Conservation (phyloP, 2,797 vertebrate genomes). For the Enteromius trimaculatus region DNA sequence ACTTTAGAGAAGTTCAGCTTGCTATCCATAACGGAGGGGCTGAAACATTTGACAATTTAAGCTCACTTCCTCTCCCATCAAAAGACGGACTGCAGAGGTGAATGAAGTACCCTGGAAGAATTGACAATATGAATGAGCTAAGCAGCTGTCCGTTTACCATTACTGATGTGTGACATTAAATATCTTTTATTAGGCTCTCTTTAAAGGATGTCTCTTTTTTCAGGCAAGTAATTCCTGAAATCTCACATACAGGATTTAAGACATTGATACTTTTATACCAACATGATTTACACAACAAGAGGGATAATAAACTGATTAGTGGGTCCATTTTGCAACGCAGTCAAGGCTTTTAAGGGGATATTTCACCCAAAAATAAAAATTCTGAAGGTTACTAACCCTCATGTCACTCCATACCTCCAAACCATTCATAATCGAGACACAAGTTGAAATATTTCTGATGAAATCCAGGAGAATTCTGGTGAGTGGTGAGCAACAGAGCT, state of each 20-base stretch:
- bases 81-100: conserved; percentile 18
- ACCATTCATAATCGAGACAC: not conserved
- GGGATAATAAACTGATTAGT: conserved; percentile 73
- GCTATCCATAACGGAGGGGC: not conserved
- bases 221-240: conserved; percentile 60
- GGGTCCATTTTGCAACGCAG: conserved; percentile 33
- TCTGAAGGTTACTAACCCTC: not conserved
- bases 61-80: conserved; percentile 7
- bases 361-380: not conserved
- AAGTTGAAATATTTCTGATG: not conserved
- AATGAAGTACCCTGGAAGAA: conserved; percentile 14
- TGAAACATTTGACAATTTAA: conserved; percentile 7
- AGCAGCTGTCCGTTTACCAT: not conserved
- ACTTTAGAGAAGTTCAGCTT: not conserved
- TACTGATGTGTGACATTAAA: not conserved
- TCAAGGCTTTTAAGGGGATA: not conserved
- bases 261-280: conserved; percentile 69
- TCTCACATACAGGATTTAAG: conserved; percentile 66
- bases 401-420: no score
- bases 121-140: not conserved
- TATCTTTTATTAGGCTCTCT: not conserved
- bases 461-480: not conserved
- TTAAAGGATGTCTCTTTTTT: conserved; percentile 49
- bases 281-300: conserved; percentile 69
- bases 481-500: not conserved